phyloP scores from a whole-genome alignment of 2,113 vertebrate genomes.

The Sciurus niger region DNA sequence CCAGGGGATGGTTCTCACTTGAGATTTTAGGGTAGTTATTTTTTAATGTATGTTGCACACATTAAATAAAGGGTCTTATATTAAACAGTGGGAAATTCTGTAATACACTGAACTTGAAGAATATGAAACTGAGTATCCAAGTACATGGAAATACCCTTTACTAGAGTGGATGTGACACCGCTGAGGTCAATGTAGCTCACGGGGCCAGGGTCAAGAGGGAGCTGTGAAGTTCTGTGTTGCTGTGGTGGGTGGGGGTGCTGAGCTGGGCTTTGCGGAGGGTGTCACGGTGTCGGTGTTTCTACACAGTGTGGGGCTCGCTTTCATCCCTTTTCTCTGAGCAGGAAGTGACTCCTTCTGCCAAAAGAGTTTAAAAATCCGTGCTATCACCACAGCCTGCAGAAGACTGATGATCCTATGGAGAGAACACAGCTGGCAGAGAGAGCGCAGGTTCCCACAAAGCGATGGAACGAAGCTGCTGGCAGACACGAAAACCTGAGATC shows the following conservation, averaged over 20 bases:
- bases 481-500: constrained; percentile 50
- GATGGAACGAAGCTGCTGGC: constrained; percentile 35
- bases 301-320: constrained; percentile 63
- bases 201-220: not conserved
- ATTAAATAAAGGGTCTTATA: not conserved
- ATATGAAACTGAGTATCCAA: not conserved
- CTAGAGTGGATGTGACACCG: not conserved
- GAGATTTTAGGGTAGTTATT: not conserved
- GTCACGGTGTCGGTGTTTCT: not conserved
- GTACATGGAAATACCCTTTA: not conserved
- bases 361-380: constrained; percentile 73
- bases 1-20: not conserved
- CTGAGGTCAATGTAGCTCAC: not conserved
- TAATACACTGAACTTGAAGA: not conserved
- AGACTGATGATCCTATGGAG: constrained; percentile 71
- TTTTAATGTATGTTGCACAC: not conserved
- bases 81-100: not conserved
- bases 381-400: constrained; percentile 63
- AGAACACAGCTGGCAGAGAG: constrained; percentile 65
- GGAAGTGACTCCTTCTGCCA: constrained; percentile 77
- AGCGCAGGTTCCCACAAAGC: constrained; percentile 58
- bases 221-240: not conserved
- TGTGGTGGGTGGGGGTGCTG: not conserved
- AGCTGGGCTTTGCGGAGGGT: not conserved
- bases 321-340: constrained; percentile 73